Evolutionary conservation across 2,888 invertebrate genomes (phyloP).

Genomic region (Nephrotoma guestfalica): DNA sequence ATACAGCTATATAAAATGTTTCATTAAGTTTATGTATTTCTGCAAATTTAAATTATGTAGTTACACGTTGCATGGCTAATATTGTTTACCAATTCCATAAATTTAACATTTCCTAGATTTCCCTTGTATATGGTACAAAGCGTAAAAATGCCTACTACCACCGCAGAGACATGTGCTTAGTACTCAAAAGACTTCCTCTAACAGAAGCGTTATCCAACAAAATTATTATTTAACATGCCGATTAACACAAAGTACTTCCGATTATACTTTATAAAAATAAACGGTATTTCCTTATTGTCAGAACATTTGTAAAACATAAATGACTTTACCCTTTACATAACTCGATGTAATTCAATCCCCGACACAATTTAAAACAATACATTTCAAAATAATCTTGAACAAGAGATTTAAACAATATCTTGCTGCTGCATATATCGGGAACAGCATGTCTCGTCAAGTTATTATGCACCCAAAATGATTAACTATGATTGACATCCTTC

Average conservation of each 20-base stretch:
- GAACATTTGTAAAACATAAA: background rate
- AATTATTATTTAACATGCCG: background rate
- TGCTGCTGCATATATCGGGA: background rate
- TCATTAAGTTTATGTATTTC: too few relatives aligned
- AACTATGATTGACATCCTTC: background rate
- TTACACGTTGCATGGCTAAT: too few relatives aligned
- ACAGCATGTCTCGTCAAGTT: background rate
- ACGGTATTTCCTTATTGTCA: background rate
- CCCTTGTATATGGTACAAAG: too few relatives aligned
- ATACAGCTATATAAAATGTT: too few relatives aligned
- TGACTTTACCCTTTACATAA: background rate
- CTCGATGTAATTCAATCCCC: background rate
- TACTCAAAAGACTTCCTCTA: background rate
- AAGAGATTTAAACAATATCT: background rate
- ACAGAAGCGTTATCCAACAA: background rate
- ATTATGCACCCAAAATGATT: background rate
- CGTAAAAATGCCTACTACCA: too few relatives aligned
- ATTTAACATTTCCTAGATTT: too few relatives aligned
- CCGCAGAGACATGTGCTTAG: too few relatives aligned
- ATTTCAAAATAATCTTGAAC: background rate
- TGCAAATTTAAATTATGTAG: too few relatives aligned
- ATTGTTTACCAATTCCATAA: too few relatives aligned
- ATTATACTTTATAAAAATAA: background rate
- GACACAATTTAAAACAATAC: background rate
- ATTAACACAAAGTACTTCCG: background rate